A percentile compares a stretch with the other conserved stretches of the same genome.
phyloP scores from a whole-genome alignment of 2,113 vertebrate genomes.

The Crotalus viridis region DNA sequence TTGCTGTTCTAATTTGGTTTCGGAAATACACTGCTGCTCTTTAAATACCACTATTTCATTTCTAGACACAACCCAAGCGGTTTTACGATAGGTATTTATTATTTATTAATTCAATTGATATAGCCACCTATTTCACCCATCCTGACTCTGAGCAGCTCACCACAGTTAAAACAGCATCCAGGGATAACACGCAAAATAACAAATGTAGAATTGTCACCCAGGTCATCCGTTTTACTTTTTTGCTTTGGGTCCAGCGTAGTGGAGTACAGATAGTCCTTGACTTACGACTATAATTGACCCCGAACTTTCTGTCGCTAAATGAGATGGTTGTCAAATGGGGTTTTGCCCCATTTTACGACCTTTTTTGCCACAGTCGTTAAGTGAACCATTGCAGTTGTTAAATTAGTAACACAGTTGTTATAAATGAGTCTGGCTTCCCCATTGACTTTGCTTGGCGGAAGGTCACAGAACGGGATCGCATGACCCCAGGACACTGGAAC shows the following conservation, averaged over 20 bases:
- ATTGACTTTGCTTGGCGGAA: background rate
- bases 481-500: background rate
- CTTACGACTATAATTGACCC: background rate
- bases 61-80: background rate
- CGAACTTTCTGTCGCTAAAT: background rate
- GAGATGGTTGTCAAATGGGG: background rate
- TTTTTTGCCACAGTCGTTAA: background rate
- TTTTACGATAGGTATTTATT: background rate
- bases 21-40: slow-evolving; percentile 49
- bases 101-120: background rate
- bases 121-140: background rate
- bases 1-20: slow-evolving; percentile 63
- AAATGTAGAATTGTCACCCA: background rate
- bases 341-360: background rate
- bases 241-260: background rate
- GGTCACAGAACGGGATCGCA: background rate
- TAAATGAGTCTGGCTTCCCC: background rate
- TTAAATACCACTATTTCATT: slow-evolving; percentile 40
- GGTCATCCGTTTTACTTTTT: background rate
- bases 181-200: background rate
- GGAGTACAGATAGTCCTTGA: background rate
- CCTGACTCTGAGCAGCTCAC: background rate
- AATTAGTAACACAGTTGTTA: background rate
- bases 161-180: background rate
- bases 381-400: background rate